Percentiles rank a stretch among this genome's conserved stretches.
phyloP scores from a whole-genome alignment of 2,797 vertebrate genomes.

The Coluber constrictor region DNA sequence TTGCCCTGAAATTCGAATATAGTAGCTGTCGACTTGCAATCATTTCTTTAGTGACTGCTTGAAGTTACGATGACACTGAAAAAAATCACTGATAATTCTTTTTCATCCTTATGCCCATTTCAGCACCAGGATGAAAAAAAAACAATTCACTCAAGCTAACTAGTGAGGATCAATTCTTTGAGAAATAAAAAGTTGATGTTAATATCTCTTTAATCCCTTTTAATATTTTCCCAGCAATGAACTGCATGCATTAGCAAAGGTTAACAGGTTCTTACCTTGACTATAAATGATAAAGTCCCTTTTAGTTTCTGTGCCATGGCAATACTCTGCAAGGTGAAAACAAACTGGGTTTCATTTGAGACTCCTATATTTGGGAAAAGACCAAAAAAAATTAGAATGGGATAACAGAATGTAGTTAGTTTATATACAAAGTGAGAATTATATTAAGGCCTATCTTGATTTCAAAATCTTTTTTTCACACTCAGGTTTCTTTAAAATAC shows the following conservation, averaged over 20 bases:
- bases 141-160: background rate
- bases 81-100: background rate
- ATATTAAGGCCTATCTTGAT: background rate
- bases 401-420: background rate
- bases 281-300: conserved; percentile 95
- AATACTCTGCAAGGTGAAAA: conserved; percentile 95
- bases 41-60: background rate
- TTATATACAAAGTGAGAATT: background rate
- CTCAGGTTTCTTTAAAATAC: background rate
- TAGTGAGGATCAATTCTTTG: background rate
- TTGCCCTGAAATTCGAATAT: background rate
- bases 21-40: background rate
- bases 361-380: conserved; percentile 74
- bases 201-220: background rate
- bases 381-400: conserved; percentile 8
- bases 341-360: conserved; percentile 94
- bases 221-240: background rate
- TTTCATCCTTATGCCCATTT: background rate
- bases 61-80: background rate
- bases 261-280: conserved; percentile 81
- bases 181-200: background rate
- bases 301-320: conserved; percentile 97
- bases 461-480: background rate
- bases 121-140: background rate
- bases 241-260: conserved; percentile 6